Evolutionary conservation across 2,888 invertebrate genomes (phyloP).

Genomic region (Eupeodes luniger): DNA sequence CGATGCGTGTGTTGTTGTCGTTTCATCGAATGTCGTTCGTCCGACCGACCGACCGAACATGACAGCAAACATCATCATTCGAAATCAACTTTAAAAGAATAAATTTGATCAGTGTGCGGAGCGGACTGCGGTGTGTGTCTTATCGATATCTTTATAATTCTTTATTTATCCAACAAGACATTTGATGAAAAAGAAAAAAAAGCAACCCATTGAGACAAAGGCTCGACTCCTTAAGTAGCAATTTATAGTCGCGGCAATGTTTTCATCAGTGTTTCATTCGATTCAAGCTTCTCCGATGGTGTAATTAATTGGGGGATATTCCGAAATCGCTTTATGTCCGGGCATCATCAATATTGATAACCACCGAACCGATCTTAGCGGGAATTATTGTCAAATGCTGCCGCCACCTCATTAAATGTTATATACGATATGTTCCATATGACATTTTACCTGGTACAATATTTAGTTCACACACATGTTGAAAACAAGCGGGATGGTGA

Average conservation of each 20-base stretch:
- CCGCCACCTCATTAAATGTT: slow-evolving; percentile 63
- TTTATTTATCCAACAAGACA: slow-evolving; percentile 58
- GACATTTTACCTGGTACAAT: slow-evolving; percentile 48
- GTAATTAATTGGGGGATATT: slow-evolving; percentile 70
- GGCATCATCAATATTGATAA: slow-evolving; percentile 55
- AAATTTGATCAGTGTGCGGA: too few species aligned
- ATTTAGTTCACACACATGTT: slow-evolving; percentile 33
- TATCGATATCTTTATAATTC: slow-evolving; percentile 52
- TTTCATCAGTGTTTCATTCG: slow-evolving; percentile 55
- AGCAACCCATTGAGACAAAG: not conserved
- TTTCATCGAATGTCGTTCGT: not conserved
- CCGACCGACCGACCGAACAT: slow-evolving; percentile 38
- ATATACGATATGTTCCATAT: slow-evolving; percentile 60
- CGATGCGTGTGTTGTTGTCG: not conserved
- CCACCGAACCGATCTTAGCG: slow-evolving; percentile 34
- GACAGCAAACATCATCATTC: slow-evolving; percentile 51
- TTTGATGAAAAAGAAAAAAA: not conserved
- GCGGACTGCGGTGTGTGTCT: not conserved
- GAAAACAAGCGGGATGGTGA: not conserved
- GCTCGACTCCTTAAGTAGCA: slow-evolving; percentile 72
- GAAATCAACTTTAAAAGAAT: not conserved
- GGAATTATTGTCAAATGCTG: slow-evolving; percentile 60
- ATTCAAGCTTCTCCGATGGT: slow-evolving; percentile 29
- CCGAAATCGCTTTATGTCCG: slow-evolving; percentile 54
- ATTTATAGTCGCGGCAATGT: slow-evolving; percentile 72